A percentile compares a stretch with the other conserved stretches of the same genome.
Conservation (phyloP, 2,113 vertebrate genomes). For the Oenanthe melanoleuca region DNA sequence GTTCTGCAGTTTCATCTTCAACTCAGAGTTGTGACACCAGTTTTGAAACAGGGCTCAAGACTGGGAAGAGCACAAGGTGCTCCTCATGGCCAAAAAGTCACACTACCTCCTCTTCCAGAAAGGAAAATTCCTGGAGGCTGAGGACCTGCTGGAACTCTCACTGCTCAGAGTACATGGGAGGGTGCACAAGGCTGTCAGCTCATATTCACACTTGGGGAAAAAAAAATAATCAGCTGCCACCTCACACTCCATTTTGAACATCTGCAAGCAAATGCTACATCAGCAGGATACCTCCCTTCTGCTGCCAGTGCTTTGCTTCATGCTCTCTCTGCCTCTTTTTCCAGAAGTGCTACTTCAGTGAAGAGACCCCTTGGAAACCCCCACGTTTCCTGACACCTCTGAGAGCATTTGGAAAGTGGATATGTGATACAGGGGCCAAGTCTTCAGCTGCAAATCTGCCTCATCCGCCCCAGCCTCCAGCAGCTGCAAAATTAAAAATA, state of each 20-base stretch:
- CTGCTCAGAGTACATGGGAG: background rate
- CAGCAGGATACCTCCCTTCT: constrained; percentile 4
- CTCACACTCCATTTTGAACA: background rate
- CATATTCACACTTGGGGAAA: background rate
- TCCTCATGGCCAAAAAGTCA: background rate
- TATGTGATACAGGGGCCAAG: background rate
- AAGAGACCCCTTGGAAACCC: constrained; percentile 31
- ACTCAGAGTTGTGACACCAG: background rate
- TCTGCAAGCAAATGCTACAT: constrained; percentile 18
- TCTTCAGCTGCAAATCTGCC: background rate
- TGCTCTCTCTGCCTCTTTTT: background rate
- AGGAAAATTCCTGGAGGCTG: background rate
- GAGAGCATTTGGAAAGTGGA: background rate
- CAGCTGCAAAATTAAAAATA: constrained; percentile 56
- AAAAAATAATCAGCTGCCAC: background rate
- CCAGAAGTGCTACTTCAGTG: background rate
- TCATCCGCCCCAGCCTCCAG: background rate
- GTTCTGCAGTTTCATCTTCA: background rate
- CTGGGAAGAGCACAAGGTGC: background rate
- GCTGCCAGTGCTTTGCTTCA: background rate
- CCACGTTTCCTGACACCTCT: background rate
- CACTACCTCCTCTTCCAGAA: background rate
- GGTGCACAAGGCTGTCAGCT: fast-evolving
- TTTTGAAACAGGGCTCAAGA: background rate
- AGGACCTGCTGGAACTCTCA: background rate